phyloP scores from a whole-genome alignment of 2,888 invertebrate species.

The Unio pictorum region DNA sequence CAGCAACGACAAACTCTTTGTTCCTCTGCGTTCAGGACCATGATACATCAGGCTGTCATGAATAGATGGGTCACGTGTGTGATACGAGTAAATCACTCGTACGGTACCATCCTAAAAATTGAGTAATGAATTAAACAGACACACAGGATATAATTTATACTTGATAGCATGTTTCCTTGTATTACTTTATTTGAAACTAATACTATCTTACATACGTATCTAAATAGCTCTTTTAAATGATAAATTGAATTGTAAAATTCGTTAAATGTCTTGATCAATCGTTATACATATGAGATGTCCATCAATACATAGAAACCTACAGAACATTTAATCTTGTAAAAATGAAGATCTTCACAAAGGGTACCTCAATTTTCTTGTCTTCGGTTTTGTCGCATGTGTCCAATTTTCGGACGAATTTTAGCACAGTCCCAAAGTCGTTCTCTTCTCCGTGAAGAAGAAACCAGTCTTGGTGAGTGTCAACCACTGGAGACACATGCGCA shows the following conservation, averaged over 20 bases:
- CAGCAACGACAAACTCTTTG: constrained; percentile 36
- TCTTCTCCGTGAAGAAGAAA: constrained; percentile 28
- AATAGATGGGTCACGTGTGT: constrained; percentile 33
- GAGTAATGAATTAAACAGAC: too few relatives aligned
- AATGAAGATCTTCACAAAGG: background rate
- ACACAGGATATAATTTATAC: too few relatives aligned
- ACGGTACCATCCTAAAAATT: constrained; percentile 31
- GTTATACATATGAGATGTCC: too few relatives aligned
- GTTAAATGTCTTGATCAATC: too few relatives aligned
- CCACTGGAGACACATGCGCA: constrained; percentile 21
- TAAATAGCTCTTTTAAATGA: too few relatives aligned
- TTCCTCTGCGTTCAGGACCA: constrained; percentile 29
- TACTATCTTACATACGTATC: too few relatives aligned
- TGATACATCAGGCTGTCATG: constrained; percentile 32
- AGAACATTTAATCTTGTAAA: too few relatives aligned
- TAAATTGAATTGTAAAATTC: too few relatives aligned
- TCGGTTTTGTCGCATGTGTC: constrained; percentile 33
- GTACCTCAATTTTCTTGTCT: constrained; percentile 33
- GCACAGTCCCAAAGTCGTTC: constrained; percentile 24
- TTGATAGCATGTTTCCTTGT: too few relatives aligned
- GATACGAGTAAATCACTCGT: constrained; percentile 39
- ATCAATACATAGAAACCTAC: too few relatives aligned
- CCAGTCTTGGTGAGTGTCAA: constrained; percentile 35
- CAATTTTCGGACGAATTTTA: constrained; percentile 30
- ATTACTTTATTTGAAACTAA: too few relatives aligned